Evolutionary conservation across 2,888 invertebrate genomes (phyloP).

Genomic region (Gerris lacustris): DNA sequence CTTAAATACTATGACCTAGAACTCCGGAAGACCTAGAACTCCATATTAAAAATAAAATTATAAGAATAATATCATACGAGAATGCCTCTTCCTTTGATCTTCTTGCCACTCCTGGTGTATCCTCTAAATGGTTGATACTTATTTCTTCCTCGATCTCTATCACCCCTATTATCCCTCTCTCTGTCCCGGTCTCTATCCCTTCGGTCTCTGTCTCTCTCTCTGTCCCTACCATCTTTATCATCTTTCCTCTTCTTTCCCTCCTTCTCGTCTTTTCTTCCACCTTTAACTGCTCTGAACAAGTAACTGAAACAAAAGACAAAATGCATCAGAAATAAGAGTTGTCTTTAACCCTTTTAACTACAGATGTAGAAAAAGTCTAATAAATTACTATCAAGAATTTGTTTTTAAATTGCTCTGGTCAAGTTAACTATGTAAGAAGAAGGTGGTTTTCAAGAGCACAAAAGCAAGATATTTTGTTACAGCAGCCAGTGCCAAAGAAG

Average conservation of each 20-base stretch:
- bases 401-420: no score
- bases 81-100: conserved; percentile 82
- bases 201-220: conserved; percentile 35
- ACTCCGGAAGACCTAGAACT: no score
- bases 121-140: conserved; percentile 37
- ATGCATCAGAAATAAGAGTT: not conserved
- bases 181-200: conserved; percentile 35
- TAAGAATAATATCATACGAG: conserved; percentile 54
- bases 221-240: conserved; percentile 31
- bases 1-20: no score
- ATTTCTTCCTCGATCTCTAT: conserved; percentile 26
- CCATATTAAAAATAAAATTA: not conserved
- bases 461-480: no score
- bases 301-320: conserved; percentile 30
- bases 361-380: not conserved
- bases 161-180: conserved; percentile 20
- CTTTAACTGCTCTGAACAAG: conserved; percentile 22
- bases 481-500: no score
- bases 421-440: no score
- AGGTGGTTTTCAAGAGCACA: no score
- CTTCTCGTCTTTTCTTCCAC: conserved; percentile 26
- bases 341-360: not conserved
- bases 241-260: conserved; percentile 37
- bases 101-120: conserved; percentile 56
- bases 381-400: no score